These are phyloP conservation scores for Pluvialis apricaria DNA, from an alignment of 2,113 vertebrate genomes.

Conservation along the genomic window DNA sequence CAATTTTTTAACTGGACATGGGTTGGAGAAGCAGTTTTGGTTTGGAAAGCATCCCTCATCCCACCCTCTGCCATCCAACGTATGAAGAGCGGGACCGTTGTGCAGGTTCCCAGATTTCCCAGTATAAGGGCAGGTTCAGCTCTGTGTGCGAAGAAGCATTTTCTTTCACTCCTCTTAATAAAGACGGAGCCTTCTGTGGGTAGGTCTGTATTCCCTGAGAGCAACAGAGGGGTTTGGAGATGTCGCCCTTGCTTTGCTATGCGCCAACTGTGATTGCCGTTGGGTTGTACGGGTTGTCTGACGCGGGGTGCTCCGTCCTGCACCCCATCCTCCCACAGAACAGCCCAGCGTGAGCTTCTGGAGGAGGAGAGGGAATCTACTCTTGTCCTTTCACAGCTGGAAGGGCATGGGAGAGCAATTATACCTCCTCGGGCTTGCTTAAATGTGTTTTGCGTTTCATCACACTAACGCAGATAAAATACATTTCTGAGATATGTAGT, in stretches of 20 bases:
- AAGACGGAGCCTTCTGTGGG: background rate
- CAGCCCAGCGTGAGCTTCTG: background rate
- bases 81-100: background rate
- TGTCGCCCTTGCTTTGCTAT: background rate
- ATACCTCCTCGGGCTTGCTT: background rate
- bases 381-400: background rate
- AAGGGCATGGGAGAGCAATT: background rate
- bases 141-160: background rate
- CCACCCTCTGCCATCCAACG: background rate
- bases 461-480: too few species aligned
- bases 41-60: background rate
- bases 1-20: background rate
- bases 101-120: background rate
- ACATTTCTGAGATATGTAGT: background rate
- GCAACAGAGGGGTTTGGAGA: background rate
- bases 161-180: background rate
- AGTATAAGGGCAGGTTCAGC: background rate
- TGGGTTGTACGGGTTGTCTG: background rate
- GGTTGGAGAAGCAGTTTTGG: background rate
- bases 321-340: background rate
- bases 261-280: fast-evolving
- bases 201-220: background rate
- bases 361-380: background rate
- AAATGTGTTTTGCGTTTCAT: background rate
- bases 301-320: background rate